phyloP scores from a whole-genome alignment of 2,888 invertebrate species.

The Leuctra nigra region DNA sequence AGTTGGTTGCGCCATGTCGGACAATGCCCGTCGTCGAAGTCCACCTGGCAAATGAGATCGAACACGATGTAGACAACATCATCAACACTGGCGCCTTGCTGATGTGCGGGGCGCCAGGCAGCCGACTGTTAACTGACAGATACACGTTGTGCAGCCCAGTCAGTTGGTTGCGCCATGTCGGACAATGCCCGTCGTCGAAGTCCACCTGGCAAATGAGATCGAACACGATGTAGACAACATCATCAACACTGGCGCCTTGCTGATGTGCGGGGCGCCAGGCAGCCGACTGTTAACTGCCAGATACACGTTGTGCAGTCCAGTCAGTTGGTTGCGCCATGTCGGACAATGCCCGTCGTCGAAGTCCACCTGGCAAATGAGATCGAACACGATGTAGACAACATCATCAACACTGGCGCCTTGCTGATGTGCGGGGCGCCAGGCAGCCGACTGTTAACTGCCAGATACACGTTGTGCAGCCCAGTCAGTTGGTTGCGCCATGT shows the following conservation, averaged over 20 bases:
- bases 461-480: slow-evolving; percentile 53
- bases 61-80: no score
- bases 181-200: slow-evolving; percentile 67
- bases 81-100: slow-evolving; percentile 54
- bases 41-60: no score
- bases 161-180: slow-evolving; percentile 63
- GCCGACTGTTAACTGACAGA: slow-evolving; percentile 47
- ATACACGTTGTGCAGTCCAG: slow-evolving; percentile 54
- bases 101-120: slow-evolving; percentile 45
- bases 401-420: slow-evolving; percentile 53
- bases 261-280: slow-evolving; percentile 44
- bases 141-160: slow-evolving; percentile 54
- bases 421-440: slow-evolving; percentile 46
- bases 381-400: no score
- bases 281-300: slow-evolving; percentile 48
- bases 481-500: slow-evolving; percentile 61
- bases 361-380: no score
- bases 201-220: no score
- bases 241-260: slow-evolving; percentile 54
- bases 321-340: slow-evolving; percentile 60
- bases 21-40: slow-evolving; percentile 67
- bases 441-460: slow-evolving; percentile 48
- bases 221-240: no score
- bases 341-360: slow-evolving; percentile 70
- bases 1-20: slow-evolving; percentile 66